Evolutionary conservation across 2,888 invertebrate species (phyloP).

Genomic region (Theretra japonica): DNA sequence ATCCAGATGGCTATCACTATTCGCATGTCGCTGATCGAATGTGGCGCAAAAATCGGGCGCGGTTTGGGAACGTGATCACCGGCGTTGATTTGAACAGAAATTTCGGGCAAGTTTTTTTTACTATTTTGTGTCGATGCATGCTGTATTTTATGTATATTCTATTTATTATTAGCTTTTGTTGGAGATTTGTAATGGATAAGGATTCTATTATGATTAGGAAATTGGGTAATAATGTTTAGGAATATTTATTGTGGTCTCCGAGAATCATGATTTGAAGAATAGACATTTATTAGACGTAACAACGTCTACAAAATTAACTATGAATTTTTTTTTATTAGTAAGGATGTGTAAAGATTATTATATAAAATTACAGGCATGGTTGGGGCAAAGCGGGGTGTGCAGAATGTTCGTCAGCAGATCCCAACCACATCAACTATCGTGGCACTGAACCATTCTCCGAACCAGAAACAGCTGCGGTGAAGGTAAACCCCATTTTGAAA

Average conservation of each 20-base stretch:
- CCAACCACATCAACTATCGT: conserved; percentile 68
- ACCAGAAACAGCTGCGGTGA: conserved; percentile 72
- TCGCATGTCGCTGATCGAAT: conserved; percentile 90
- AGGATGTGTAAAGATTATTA: too few relatives aligned
- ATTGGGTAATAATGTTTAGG: too few relatives aligned
- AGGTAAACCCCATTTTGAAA: conserved; percentile 52
- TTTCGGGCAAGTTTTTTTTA: conserved; percentile 84
- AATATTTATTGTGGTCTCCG: too few relatives aligned
- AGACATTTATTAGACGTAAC: too few relatives aligned
- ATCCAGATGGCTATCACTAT: conserved; percentile 95
- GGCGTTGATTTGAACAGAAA: conserved; percentile 95
- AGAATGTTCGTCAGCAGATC: conserved; percentile 59
- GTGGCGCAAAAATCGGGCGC: conserved; percentile 91
- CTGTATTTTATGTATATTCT: not conserved
- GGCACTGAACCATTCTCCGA: conserved; percentile 73
- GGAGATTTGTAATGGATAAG: too few relatives aligned
- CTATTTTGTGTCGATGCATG: not conserved
- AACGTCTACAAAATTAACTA: too few relatives aligned
- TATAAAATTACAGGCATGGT: conserved; percentile 51
- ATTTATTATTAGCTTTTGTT: too few relatives aligned
- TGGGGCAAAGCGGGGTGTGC: conserved; percentile 74
- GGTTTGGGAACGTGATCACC: conserved; percentile 79
- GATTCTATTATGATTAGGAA: too few relatives aligned
- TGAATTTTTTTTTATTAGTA: too few relatives aligned
- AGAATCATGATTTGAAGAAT: too few relatives aligned